Percentiles rank a stretch among this genome's conserved stretches.
These are phyloP conservation scores for Pterois miles DNA, from an alignment of 2,797 vertebrate species.

Conservation along the genomic window DNA sequence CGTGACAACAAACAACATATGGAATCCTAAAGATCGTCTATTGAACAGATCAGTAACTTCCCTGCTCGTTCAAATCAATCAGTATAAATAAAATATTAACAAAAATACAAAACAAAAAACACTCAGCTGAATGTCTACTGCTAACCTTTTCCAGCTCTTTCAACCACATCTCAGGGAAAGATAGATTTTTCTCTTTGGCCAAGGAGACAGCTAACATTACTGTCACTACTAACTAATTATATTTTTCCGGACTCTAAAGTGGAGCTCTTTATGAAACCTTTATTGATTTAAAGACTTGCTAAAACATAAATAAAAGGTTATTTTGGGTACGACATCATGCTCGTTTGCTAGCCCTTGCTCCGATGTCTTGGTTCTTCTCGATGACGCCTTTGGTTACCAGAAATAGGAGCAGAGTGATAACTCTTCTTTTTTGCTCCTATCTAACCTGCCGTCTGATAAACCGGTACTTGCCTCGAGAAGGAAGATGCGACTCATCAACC, in stretches of 20 bases:
- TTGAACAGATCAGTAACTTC: no score
- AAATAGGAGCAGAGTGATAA: conserved; percentile 35
- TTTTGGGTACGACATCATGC: not conserved
- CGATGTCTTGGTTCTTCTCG: not conserved
- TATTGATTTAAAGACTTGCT: not conserved
- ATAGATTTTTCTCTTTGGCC: no score
- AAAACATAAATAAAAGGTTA: not conserved
- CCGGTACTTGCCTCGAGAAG: conserved; percentile 1
- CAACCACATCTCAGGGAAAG: no score
- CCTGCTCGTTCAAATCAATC: no score
- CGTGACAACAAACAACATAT: not conserved
- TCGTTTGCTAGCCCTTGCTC: not conserved
- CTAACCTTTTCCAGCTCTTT: no score
- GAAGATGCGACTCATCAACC: not conserved
- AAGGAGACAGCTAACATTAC: no score
- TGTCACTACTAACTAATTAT: no score
- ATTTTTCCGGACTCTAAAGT: no score
- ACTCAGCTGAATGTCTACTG: no score
- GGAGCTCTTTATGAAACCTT: rapidly evolving
- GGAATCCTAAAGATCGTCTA: conserved; percentile 55
- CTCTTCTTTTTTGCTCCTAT: rapidly evolving
- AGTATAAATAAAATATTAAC: not conserved
- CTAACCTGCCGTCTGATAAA: not conserved
- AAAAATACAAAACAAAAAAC: not conserved
- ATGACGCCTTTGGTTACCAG: not conserved